Evolutionary conservation across 2,113 vertebrate genomes (phyloP).

Genomic region (Athene cunicularia): DNA sequence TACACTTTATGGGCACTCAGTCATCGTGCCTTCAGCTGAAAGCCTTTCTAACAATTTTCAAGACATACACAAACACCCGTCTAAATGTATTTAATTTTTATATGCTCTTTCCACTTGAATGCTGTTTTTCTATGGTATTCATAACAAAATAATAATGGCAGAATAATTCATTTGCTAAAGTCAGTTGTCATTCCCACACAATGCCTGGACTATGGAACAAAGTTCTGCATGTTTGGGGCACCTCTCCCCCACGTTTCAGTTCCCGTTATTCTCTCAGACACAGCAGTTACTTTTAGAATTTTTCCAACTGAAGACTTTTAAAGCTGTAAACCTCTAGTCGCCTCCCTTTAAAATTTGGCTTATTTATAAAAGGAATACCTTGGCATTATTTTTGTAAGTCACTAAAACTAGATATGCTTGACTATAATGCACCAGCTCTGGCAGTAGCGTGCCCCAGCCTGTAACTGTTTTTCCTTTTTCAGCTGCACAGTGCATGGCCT

Average conservation of each 20-base stretch:
- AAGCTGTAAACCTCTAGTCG: background rate
- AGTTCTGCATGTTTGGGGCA: background rate
- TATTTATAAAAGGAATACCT: background rate
- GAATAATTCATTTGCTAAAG: background rate
- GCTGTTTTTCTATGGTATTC: background rate
- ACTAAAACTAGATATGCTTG: background rate
- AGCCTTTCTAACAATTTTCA: background rate
- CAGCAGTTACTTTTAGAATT: background rate
- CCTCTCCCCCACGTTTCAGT: background rate
- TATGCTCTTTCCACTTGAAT: background rate
- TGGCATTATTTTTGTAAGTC: background rate
- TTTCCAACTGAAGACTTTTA: background rate
- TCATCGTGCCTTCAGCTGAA: background rate
- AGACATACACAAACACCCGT: background rate
- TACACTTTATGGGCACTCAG: background rate
- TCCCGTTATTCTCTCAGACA: background rate
- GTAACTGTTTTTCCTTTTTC: background rate
- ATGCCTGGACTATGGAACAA: background rate
- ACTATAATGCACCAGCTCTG: background rate
- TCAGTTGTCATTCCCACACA: background rate
- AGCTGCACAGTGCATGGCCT: background rate
- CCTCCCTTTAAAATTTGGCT: background rate
- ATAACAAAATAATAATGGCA: background rate
- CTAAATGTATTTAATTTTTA: background rate
- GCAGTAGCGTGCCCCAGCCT: background rate